Evolutionary conservation across 2,888 invertebrate species (phyloP).

Genomic region (Eremobia ochroleuca): DNA sequence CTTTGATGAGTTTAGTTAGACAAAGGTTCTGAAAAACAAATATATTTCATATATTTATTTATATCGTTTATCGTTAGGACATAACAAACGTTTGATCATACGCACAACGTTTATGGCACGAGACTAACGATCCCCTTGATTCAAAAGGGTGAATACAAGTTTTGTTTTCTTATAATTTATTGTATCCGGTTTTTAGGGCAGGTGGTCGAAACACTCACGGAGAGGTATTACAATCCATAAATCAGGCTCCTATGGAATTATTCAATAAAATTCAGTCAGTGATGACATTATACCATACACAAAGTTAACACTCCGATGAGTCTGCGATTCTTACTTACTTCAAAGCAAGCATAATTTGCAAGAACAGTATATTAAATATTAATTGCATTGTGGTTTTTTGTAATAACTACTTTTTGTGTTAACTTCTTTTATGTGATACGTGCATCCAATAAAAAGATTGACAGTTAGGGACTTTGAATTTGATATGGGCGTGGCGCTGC

Average conservation of each 20-base stretch:
- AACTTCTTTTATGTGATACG: constrained; percentile 38
- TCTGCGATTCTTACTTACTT: constrained; percentile 40
- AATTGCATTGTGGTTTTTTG: constrained; percentile 54
- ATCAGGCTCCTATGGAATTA: constrained; percentile 61
- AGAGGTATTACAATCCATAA: constrained; percentile 62
- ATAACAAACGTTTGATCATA: constrained; percentile 64
- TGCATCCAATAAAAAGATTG: constrained; percentile 55
- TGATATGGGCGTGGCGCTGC: constrained; percentile 48
- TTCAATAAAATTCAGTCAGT: constrained; percentile 57
- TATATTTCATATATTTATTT: constrained; percentile 58
- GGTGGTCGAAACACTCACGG: constrained; percentile 77
- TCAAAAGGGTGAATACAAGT: constrained; percentile 80
- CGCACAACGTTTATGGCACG: constrained; percentile 74
- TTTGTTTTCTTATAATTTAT: constrained; percentile 87
- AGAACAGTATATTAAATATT: constrained; percentile 47
- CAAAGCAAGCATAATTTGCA: constrained; percentile 45
- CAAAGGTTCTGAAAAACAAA: constrained; percentile 42
- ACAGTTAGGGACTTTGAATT: constrained; percentile 54
- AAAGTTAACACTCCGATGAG: constrained; percentile 59
- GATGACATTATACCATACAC: constrained; percentile 53
- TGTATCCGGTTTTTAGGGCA: constrained; percentile 87
- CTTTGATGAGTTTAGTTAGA: constrained; percentile 21
- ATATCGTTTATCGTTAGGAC: constrained; percentile 31
- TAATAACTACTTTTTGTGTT: constrained; percentile 46
- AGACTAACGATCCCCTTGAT: constrained; percentile 75